Conservation (phyloP, 64 coral and sea anemone genomes). For the Cladopsammia gracilis region DNA sequence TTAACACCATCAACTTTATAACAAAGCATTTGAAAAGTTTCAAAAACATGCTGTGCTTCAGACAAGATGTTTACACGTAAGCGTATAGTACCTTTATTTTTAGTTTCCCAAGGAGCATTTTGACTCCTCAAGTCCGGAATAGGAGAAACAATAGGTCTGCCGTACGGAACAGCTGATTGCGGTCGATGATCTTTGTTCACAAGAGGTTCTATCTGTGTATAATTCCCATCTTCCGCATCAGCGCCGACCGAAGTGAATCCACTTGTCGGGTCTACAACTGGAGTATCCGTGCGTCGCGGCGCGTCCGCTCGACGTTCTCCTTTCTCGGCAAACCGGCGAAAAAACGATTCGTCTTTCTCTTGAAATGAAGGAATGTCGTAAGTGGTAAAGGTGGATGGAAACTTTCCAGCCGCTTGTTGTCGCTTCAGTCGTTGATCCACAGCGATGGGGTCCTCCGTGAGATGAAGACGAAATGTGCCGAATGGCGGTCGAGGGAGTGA, state of each 20-base stretch:
- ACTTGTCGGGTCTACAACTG: slow-evolving; percentile 86
- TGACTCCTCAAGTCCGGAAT: slow-evolving; percentile 75
- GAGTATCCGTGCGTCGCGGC: slow-evolving; percentile 83
- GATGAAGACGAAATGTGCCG: slow-evolving; percentile 88
- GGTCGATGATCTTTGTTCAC: slow-evolving; percentile 85
- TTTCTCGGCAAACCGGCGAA: slow-evolving; percentile 61
- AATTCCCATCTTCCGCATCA: slow-evolving; percentile 86
- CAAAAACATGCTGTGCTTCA: no score
- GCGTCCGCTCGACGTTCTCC: slow-evolving; percentile 84
- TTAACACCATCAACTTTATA: no score
- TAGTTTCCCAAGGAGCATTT: slow-evolving; percentile 85
- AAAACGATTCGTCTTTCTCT: slow-evolving; percentile 79
- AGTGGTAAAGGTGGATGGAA: slow-evolving; percentile 61
- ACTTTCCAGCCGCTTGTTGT: slow-evolving; percentile 76
- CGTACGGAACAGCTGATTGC: slow-evolving; percentile 87
- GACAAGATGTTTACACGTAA: no score
- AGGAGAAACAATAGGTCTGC: slow-evolving; percentile 82
- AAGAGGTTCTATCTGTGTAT: slow-evolving; percentile 82
- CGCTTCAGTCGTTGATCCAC: slow-evolving; percentile 71
- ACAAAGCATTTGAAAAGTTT: no score
- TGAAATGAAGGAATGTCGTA: slow-evolving; percentile 90
- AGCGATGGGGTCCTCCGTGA: slow-evolving; percentile 79
- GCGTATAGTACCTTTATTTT: slow-evolving; percentile 55
- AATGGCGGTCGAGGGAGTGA: slow-evolving; percentile 65
- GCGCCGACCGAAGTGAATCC: slow-evolving; percentile 93